A percentile compares a stretch with the other conserved stretches of the same genome.
These are phyloP conservation scores for Argopecten irradians DNA, from an alignment of 1,140 invertebrate genomes.

Conservation along the genomic window DNA sequence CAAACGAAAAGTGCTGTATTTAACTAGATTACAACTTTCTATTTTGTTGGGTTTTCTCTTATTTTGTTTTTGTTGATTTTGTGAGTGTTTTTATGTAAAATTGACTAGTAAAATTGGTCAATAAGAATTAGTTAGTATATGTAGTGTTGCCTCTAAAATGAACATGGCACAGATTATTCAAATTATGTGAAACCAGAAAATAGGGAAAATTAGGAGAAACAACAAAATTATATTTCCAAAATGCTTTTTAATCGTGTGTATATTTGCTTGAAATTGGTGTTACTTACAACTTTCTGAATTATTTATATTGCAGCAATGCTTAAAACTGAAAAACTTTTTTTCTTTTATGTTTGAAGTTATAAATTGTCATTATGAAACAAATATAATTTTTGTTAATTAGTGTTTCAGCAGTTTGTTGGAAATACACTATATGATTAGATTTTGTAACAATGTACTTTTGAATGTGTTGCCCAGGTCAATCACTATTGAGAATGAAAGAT, in stretches of 20 bases:
- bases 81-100: slow-evolving; percentile 1
- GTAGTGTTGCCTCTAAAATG: background rate
- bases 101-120: background rate
- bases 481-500: background rate
- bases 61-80: slow-evolving; percentile 6
- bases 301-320: too few species aligned
- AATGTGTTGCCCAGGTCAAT: background rate
- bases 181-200: background rate
- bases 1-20: background rate
- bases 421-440: background rate
- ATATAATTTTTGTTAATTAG: background rate
- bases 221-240: background rate
- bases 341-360: background rate
- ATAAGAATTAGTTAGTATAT: background rate
- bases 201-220: background rate
- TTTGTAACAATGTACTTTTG: background rate
- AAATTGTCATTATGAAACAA: background rate
- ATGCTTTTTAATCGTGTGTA: background rate
- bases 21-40: background rate
- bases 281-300: background rate
- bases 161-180: background rate
- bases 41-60: background rate
- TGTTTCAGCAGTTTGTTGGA: background rate
- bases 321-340: background rate
- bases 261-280: background rate